Evolutionary conservation across 1,140 invertebrate genomes (phyloP).

Genomic region (Mya arenaria): DNA sequence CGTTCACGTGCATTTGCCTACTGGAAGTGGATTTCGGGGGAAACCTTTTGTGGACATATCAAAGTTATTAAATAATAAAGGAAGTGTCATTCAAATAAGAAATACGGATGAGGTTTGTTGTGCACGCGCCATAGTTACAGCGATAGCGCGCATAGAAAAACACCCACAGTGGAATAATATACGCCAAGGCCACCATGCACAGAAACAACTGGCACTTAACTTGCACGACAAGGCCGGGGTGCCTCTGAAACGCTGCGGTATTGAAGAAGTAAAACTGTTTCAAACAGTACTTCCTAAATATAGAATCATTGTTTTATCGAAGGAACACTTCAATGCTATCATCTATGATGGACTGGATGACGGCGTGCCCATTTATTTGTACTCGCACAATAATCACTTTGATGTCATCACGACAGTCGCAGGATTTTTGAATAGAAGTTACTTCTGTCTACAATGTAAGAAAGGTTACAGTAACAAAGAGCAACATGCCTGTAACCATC

Average conservation of each 20-base stretch:
- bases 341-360: slow-evolving; percentile 46
- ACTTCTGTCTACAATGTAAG: slow-evolving; percentile 45
- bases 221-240: slow-evolving; percentile 24
- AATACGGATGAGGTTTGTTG: slow-evolving; percentile 43
- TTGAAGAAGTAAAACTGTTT: slow-evolving; percentile 38
- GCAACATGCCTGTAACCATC: slow-evolving; percentile 45
- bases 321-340: slow-evolving; percentile 51
- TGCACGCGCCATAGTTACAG: slow-evolving; percentile 37
- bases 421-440: slow-evolving; percentile 48
- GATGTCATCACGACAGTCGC: slow-evolving; percentile 52
- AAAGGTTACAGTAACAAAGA: slow-evolving; percentile 54
- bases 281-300: slow-evolving; percentile 14
- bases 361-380: slow-evolving; percentile 47
- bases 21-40: slow-evolving; percentile 17
- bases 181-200: background rate
- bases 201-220: slow-evolving; percentile 28
- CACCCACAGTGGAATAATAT: slow-evolving; percentile 9
- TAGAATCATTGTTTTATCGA: slow-evolving; percentile 53
- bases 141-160: slow-evolving; percentile 8
- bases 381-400: slow-evolving; percentile 35
- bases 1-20: slow-evolving; percentile 13
- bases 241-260: background rate
- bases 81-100: slow-evolving; percentile 45
- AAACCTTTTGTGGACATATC: slow-evolving; percentile 22
- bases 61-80: slow-evolving; percentile 30